These are phyloP conservation scores for Martes martes DNA, from an alignment of 2,113 vertebrate species.

Conservation along the genomic window DNA sequence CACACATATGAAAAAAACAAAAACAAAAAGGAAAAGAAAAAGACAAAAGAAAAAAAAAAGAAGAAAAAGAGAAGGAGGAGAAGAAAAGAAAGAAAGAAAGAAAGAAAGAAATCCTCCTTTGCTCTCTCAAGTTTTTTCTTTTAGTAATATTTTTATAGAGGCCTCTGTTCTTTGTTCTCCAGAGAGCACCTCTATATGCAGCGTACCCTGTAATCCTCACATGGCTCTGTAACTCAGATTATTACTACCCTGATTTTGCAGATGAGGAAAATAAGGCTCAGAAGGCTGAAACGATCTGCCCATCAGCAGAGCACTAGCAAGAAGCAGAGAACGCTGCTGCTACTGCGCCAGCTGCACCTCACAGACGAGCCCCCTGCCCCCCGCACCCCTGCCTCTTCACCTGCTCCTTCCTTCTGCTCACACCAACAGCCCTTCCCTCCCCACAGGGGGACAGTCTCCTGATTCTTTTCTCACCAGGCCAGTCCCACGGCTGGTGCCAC, in stretches of 20 bases:
- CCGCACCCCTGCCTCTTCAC: not conserved
- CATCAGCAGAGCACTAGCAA: not conserved
- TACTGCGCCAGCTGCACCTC: not conserved
- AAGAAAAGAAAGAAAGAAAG: not conserved
- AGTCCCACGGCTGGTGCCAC: not conserved
- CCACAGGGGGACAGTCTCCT: not conserved
- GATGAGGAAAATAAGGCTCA: not conserved
- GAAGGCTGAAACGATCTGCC: not conserved
- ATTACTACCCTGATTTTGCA: not conserved
- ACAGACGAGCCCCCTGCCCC: not conserved
- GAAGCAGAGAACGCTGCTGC: not conserved
- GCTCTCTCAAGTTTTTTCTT: not conserved
- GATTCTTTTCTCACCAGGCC: not conserved
- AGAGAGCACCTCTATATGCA: not conserved
- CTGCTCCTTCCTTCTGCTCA: not conserved
- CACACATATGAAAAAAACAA: not conserved
- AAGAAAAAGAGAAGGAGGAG: not conserved
- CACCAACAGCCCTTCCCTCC: not conserved
- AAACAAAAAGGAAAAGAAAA: not conserved
- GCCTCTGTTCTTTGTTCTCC: constrained; percentile 28
- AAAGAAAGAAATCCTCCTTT: not conserved
- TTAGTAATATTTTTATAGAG: not conserved
- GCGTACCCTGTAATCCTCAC: not conserved
- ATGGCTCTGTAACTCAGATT: not conserved
- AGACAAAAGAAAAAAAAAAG: rapidly evolving